Evolutionary conservation across 2,113 vertebrate genomes (phyloP), one percentile per base, ranked within the genome.

Genomic region (Cochlearius cochlearius): DNA sequence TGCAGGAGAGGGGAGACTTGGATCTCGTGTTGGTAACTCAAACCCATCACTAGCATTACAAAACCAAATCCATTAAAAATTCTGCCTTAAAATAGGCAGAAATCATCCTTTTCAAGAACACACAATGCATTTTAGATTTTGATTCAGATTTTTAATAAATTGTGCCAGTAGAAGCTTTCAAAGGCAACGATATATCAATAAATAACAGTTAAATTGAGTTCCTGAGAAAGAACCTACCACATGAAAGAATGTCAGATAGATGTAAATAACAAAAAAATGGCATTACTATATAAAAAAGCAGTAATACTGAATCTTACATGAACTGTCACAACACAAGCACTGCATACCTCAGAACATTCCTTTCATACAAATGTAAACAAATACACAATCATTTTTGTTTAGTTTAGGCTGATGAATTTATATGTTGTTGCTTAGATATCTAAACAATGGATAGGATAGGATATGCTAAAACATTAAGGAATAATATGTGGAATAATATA

Each of bases 281-380:
- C 96, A 91, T 97, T 95, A 96, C 97, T 97, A 97, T 97, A 97
- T 97, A 96, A 97, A 97, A 98, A 96, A 97, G 97, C 96, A 53
- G 85, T 98, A 98, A 98, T 98, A 98, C 99, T 99, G 99, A 98
- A 99, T 98, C 98, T 99, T 99, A 99, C 99, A 98, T 98, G 98
- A 98, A 98, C 98, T 98, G 98, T 99, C 98, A 99, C 98, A 97
- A 96, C 97, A 99, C 98, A 98, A 98, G 98, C 98, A 98, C 99
- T 98, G 98, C 98, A 98, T 98, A 98, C 97, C 98, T 96, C 97
- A 96, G 98, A 98, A 98, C 98, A 98, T 97, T 98, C 98, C 98
- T 97, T 98, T 99, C 98, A 99, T 98, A 99, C 98, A 97, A 98
- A 98, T 98, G 98, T 99, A 99, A 99, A 99, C 98, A 99, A 98